These are phyloP conservation scores for Drosophila phalerata DNA, from an alignment of 2,888 invertebrate genomes.

Conservation along the genomic window DNA sequence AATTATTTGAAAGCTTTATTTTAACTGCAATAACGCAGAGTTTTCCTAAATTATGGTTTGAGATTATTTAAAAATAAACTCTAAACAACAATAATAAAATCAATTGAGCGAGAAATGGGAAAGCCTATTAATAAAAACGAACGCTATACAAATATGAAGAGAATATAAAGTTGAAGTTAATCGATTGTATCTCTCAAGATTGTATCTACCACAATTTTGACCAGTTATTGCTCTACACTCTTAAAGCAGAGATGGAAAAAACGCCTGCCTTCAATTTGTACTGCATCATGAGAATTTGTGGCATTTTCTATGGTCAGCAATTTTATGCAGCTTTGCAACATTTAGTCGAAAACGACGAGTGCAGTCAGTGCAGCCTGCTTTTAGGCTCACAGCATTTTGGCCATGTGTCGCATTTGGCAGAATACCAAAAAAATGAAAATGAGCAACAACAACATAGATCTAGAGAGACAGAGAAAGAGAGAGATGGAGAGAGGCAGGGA, in stretches of 20 bases:
- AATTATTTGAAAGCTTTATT: no score
- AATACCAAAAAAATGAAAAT: constrained; percentile 51
- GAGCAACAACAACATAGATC: not conserved
- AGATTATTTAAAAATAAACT: not conserved
- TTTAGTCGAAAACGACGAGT: constrained; percentile 6
- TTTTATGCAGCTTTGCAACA: constrained; percentile 15
- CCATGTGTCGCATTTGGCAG: constrained; percentile 67
- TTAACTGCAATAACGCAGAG: no score
- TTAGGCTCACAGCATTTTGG: constrained; percentile 31
- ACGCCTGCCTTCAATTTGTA: not conserved
- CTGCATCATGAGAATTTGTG: constrained; percentile 9
- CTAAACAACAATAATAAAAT: not conserved
- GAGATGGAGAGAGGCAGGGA: not conserved
- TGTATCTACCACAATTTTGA: not conserved
- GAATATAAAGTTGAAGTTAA: not conserved
- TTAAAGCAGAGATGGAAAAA: not conserved
- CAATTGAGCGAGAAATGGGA: not conserved
- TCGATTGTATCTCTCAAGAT: not conserved
- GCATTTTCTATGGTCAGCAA: constrained; percentile 22
- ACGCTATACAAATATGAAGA: no score
- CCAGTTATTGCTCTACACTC: not conserved
- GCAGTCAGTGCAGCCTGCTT: constrained; percentile 29
- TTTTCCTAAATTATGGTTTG: no score
- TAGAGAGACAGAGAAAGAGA: not conserved
- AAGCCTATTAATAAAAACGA: no score